Evolutionary conservation across 2,113 vertebrate species (phyloP), one percentile per base, ranked within the genome.

Genomic region (Australoheros scitulus): DNA sequence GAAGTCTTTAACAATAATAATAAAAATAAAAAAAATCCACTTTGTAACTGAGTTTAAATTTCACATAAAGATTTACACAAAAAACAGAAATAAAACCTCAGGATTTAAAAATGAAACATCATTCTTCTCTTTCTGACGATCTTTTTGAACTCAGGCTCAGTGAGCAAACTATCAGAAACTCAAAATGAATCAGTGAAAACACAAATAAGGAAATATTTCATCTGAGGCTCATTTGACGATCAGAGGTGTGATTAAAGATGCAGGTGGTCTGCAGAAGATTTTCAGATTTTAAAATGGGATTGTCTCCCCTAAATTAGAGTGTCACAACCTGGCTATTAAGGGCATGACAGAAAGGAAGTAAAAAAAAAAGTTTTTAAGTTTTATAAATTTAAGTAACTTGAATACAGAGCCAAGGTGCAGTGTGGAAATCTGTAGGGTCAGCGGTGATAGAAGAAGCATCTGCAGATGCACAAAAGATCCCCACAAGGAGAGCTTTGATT

Each of bases 401-500:
- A 34, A 7, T 34, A 34, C 14, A 47, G 14, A 43, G n/a, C n/a
- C 13, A 5, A 64, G 38, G 7, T 8, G 3, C 13, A 41, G 34
- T 17, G 6, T 52, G 50, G 15, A 18, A 7, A 52, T 52, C 15
- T 22, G 61, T 64, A 8, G 34, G 34, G 0, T 34, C 13, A 47
- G 43, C 15, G 13, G 43, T 47, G 43, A 14, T 15, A 14, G 43
- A 47, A 47, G 14, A 47, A 47, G 43, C 11, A 6, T 47, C 14
- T 47, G 4, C 14, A 5, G 43, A 47, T 14, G 43, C 43, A 15
- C 13, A 47, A 47, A 11, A 13, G 43, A 13, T 29, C 24, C 24
- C 43, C 6, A 52, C 50, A 70, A 68, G 38, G 5, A 47, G 64
- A 68, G 38, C 50, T 70, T 70, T 29, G 65, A 24, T 70, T 70